Evolutionary conservation across 1,140 invertebrate species (phyloP).

Genomic region (Drosophila quadrilineata): DNA sequence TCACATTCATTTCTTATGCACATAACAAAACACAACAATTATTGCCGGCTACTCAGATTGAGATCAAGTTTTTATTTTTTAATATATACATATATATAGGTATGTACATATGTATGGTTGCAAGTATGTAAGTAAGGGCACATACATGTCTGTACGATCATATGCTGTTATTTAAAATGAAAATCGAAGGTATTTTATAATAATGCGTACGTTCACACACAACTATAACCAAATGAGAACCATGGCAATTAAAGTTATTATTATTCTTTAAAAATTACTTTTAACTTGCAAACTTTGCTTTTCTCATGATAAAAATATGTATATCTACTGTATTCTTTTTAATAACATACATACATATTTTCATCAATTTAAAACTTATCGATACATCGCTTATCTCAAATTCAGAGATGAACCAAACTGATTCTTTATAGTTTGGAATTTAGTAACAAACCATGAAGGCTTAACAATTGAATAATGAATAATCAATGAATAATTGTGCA

Average conservation of each 20-base stretch:
- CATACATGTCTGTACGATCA: slow-evolving; percentile 16
- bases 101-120: slow-evolving; percentile 16
- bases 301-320: slow-evolving; percentile 40
- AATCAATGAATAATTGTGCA: too few relatives aligned
- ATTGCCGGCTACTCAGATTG: slow-evolving; percentile 16
- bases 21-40: slow-evolving; percentile 3
- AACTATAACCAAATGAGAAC: not conserved
- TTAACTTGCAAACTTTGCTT: slow-evolving; percentile 15
- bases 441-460: too few relatives aligned
- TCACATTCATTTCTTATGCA: slow-evolving; percentile 2
- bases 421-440: not conserved
- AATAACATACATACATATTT: slow-evolving; percentile 33
- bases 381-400: slow-evolving; percentile 15
- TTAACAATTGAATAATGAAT: too few relatives aligned
- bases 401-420: not conserved
- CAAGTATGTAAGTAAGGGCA: too few relatives aligned
- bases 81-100: slow-evolving; percentile 15
- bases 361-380: slow-evolving; percentile 30
- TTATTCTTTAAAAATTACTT: not conserved
- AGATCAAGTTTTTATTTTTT: slow-evolving; percentile 15
- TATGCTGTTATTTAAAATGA: slow-evolving; percentile 3
- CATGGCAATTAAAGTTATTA: not conserved
- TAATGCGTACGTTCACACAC: slow-evolving; percentile 2
- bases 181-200: slow-evolving; percentile 3
- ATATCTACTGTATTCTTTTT: slow-evolving; percentile 37